These are phyloP conservation scores for Sylvia atricapilla DNA, from an alignment of 2,113 vertebrate genomes.

Conservation along the genomic window DNA sequence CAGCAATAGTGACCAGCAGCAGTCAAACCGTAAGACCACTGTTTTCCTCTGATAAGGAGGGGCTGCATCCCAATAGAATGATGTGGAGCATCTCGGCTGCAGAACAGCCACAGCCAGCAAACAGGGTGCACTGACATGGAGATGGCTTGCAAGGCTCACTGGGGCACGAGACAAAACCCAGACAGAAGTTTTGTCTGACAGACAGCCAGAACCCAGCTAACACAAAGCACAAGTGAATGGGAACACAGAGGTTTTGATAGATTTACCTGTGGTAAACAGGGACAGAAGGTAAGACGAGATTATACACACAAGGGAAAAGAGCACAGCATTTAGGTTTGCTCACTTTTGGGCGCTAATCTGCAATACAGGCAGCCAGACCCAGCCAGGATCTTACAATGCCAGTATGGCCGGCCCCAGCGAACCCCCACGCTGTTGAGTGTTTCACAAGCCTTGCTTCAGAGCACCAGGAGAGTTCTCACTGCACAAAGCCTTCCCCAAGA, in stretches of 20 bases:
- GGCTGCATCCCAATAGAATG: neutral
- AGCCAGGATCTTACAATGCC: neutral
- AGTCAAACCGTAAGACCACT: neutral
- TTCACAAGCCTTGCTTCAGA: neutral
- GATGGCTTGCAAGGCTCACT: neutral
- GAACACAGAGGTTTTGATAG: neutral
- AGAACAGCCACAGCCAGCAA: neutral
- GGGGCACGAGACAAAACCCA: neutral
- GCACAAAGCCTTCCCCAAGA: neutral
- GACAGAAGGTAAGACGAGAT: neutral
- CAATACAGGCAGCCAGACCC: neutral
- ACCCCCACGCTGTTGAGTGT: neutral
- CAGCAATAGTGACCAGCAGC: neutral
- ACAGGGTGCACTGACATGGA: neutral
- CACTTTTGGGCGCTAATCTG: neutral
- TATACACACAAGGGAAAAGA: neutral
- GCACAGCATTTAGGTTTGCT: neutral
- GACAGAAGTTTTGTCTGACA: neutral
- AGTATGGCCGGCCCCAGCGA: fast-evolving
- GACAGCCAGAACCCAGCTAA: neutral
- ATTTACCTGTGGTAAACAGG: neutral
- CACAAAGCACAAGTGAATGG: neutral
- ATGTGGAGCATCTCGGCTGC: neutral
- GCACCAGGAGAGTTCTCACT: neutral
- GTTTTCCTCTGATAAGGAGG: neutral